Evolutionary conservation across 2,797 vertebrate species (phyloP), one percentile per base, ranked within the genome.

Genomic region (Toxotes lorentzi): DNA sequence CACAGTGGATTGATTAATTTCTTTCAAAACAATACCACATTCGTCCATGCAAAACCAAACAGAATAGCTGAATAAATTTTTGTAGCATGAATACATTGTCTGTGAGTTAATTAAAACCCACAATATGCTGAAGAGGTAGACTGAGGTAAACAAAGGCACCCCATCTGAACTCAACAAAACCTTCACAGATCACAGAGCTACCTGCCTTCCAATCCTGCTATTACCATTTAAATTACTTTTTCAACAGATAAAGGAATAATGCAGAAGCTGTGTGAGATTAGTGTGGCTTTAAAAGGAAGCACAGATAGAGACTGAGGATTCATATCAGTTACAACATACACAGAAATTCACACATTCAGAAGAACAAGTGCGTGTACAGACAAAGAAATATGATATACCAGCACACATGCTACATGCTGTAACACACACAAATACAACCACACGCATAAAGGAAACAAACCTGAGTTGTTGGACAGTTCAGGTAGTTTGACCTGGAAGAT

Each of bases 401-500:
- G 50, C 48, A 75, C 56, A 64, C 14, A 50, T 19, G 27, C 11
- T 8, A 56, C 4, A 11, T 6, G 21, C 10, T 17, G 21, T 32
- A 14, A 32, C 38, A 35, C 16, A 7, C 40, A 74, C 58, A 61
- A 12, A 30, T 16, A 12, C 13, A 24, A 63, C 10, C 9, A 62
- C n/a, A 23, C 16, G 23, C 10, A 54, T 2, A 27, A 21, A 41
- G 11, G 27, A 71, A 63, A 13, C 13, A 11, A 27, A 99, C 98
- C 97, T 93, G 96, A 91, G 85, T 92, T 95, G 60, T 88, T 87
- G 4, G 93, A 76, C 68, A 96, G 85, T 81, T 94, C 88, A 19
- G 97, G 97, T 65, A 99, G 95, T 75, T 94, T 94, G 91, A 99
- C 94, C 92, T 97, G 95, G 83, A 99, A 96, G 87, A 98, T 47